Evolutionary conservation across 2,113 vertebrate genomes (phyloP).

Genomic region (Notothenia rossii): DNA sequence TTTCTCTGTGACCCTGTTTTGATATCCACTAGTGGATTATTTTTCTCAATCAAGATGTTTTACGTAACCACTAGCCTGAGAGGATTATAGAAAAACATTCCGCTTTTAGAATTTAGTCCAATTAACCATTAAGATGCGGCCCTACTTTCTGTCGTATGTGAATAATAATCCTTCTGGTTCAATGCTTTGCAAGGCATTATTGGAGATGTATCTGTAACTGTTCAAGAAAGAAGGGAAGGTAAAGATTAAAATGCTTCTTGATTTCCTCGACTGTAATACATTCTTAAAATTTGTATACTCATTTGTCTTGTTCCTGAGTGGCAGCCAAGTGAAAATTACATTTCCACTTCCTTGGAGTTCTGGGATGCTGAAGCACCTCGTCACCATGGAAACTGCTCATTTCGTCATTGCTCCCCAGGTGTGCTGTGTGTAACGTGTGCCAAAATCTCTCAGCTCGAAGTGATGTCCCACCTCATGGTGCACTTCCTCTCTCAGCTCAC

Average conservation of each 20-base stretch:
- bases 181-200: background rate
- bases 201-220: background rate
- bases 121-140: constrained; percentile 41
- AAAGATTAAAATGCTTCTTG: background rate
- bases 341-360: constrained; percentile 63
- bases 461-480: constrained; percentile 23
- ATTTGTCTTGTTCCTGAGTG: constrained; percentile 35
- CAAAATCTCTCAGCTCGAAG: constrained; percentile 52
- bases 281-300: background rate
- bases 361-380: constrained; percentile 59
- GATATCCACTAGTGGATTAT: constrained; percentile 76
- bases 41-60: constrained; percentile 79
- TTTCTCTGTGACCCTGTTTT: constrained; percentile 67
- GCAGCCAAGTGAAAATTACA: constrained; percentile 43
- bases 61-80: constrained; percentile 70
- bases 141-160: constrained; percentile 34
- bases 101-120: constrained; percentile 64
- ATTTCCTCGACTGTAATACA: background rate
- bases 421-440: constrained; percentile 62
- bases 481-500: constrained; percentile 31
- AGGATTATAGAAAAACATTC: constrained; percentile 72
- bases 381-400: constrained; percentile 79
- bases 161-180: constrained; percentile 44
- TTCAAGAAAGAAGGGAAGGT: background rate
- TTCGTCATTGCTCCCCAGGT: constrained; percentile 71